Evolutionary conservation across 2,888 invertebrate genomes (phyloP).

Genomic region (Lasioglossum zephyrum): DNA sequence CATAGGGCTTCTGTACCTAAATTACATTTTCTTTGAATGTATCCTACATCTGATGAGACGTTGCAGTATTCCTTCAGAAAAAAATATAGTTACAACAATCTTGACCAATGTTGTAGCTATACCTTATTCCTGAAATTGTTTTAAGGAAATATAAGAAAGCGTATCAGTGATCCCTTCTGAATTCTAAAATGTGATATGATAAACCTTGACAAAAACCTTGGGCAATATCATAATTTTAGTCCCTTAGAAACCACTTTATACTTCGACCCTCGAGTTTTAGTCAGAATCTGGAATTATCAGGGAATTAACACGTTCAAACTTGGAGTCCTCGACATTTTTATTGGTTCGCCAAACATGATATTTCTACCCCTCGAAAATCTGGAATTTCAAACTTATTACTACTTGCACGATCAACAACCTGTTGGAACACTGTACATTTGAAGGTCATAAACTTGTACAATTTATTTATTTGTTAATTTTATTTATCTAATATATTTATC

Average conservation of each 20-base stretch:
- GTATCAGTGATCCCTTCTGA: too few relatives aligned
- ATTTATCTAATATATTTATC: too few relatives aligned
- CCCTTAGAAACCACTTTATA: neutral
- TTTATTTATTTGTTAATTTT: neutral
- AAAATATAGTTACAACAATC: neutral
- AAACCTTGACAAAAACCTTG: too few relatives aligned
- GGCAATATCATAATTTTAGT: neutral
- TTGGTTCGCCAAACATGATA: neutral
- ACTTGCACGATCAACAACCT: neutral
- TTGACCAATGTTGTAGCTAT: neutral
- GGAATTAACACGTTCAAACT: neutral
- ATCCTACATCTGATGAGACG: too few relatives aligned
- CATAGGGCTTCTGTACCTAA: too few relatives aligned
- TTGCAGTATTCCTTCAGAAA: neutral
- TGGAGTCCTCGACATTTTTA: neutral
- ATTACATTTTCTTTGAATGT: neutral
- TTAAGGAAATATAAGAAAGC: neutral
- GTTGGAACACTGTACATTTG: neutral
- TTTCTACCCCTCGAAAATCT: neutral
- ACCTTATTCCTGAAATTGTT: neutral
- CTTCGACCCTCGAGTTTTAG: neutral
- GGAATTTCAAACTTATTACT: neutral
- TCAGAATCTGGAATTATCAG: neutral
- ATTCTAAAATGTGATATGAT: too few relatives aligned
- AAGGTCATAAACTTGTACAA: neutral